Evolutionary conservation across 2,113 vertebrate genomes (phyloP).

Genomic region (Gobius niger): DNA sequence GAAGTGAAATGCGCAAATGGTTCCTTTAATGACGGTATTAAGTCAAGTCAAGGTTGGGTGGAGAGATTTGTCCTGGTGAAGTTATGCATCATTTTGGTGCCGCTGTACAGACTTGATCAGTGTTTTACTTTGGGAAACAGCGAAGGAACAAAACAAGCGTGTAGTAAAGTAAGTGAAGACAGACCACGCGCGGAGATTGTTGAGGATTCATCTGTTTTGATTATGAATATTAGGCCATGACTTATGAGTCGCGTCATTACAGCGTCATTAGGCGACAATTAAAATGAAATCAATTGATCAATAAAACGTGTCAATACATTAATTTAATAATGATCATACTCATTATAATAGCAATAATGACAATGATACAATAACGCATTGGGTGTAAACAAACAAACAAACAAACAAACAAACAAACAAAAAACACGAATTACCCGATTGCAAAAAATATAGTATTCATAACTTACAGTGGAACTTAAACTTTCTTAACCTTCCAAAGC

Average conservation of each 20-base stretch:
- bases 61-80: slow-evolving; percentile 40
- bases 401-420: neutral
- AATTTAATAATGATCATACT: no score
- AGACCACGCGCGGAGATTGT: slow-evolving; percentile 16
- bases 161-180: slow-evolving; percentile 17
- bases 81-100: slow-evolving; percentile 21
- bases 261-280: no score
- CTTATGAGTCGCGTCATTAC: no score
- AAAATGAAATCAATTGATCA: no score
- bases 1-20: slow-evolving; percentile 59
- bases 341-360: no score
- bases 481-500: neutral
- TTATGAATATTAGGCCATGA: no score
- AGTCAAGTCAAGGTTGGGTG: slow-evolving; percentile 39
- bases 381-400: neutral
- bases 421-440: neutral
- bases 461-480: no score
- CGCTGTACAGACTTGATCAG: slow-evolving; percentile 9
- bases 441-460: neutral
- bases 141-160: neutral
- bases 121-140: neutral
- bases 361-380: no score
- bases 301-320: no score
- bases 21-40: slow-evolving; percentile 40
- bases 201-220: neutral